Percentiles rank a stretch among this genome's conserved stretches.
Conservation (phyloP, 2,888 invertebrate species). For the Hetaerina titia region DNA sequence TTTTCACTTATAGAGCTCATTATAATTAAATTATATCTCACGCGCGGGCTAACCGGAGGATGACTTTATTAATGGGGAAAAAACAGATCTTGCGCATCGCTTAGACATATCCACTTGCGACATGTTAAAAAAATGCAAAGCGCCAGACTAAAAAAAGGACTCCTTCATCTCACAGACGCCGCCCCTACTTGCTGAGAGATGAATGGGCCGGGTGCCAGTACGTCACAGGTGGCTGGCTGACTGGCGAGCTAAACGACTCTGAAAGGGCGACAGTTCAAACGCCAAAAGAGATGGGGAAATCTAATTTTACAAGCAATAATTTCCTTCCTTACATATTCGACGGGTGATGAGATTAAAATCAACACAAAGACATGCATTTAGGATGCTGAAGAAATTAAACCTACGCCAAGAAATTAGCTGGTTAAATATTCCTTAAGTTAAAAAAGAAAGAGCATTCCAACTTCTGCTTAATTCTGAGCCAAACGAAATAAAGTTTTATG, state of each 20-base stretch:
- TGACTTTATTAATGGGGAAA: neutral
- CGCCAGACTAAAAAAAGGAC: neutral
- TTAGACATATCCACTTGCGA: neutral
- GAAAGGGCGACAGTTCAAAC: neutral
- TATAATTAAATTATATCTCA: neutral
- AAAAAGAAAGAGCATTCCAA: no score
- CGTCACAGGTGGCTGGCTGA: slow-evolving; percentile 46
- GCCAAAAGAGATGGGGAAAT: neutral
- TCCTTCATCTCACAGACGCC: neutral
- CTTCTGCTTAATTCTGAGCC: no score
- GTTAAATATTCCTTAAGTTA: neutral
- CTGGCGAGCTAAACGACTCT: slow-evolving; percentile 3
- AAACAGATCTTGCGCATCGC: neutral
- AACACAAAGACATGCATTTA: neutral
- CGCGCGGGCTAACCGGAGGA: neutral
- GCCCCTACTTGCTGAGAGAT: neutral
- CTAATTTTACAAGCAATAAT: neutral
- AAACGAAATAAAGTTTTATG: no score
- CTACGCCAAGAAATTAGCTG: neutral
- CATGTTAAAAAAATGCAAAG: neutral
- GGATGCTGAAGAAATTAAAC: neutral
- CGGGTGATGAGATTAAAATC: neutral
- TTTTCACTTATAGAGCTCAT: neutral
- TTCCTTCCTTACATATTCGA: neutral
- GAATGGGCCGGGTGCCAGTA: slow-evolving; percentile 23